phyloP scores from a whole-genome alignment of 1,140 invertebrate species.

The Tetragonula clypearis region DNA sequence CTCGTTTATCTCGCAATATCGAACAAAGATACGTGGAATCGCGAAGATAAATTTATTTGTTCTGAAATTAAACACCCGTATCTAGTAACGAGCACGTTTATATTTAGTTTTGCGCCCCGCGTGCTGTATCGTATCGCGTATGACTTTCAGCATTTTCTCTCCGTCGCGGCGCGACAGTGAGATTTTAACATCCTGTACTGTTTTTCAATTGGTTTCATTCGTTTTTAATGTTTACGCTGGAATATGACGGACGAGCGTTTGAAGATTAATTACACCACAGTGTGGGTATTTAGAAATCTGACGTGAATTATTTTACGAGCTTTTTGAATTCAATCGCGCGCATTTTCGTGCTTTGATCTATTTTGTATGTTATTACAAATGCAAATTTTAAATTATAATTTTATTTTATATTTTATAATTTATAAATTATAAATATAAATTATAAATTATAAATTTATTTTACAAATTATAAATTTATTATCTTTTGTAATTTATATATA shows the following conservation, averaged over 20 bases:
- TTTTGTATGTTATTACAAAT: too few relatives aligned
- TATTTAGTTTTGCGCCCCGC: conserved; percentile 22
- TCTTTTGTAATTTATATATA: too few relatives aligned
- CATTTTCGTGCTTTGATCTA: not conserved
- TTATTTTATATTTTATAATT: too few relatives aligned
- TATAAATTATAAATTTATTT: too few relatives aligned
- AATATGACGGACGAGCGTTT: not conserved
- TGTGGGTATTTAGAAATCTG: not conserved
- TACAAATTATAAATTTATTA: too few relatives aligned
- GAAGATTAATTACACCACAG: not conserved
- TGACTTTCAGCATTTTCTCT: conserved; percentile 30
- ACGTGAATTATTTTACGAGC: not conserved
- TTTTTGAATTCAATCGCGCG: not conserved
- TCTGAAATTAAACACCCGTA: conserved; percentile 45
- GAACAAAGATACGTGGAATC: conserved; percentile 19
- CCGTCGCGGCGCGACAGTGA: not conserved
- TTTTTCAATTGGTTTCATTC: not conserved
- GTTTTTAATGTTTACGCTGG: not conserved
- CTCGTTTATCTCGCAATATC: conserved; percentile 19
- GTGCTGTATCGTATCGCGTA: conserved; percentile 25
- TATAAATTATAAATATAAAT: too few relatives aligned
- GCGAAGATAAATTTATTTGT: conserved; percentile 40
- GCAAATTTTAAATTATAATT: too few relatives aligned
- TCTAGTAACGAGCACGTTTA: conserved; percentile 32
- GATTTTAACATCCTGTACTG: not conserved